phyloP scores from a whole-genome alignment of 2,113 vertebrate genomes.

The Thalassarche chlororhynchos region DNA sequence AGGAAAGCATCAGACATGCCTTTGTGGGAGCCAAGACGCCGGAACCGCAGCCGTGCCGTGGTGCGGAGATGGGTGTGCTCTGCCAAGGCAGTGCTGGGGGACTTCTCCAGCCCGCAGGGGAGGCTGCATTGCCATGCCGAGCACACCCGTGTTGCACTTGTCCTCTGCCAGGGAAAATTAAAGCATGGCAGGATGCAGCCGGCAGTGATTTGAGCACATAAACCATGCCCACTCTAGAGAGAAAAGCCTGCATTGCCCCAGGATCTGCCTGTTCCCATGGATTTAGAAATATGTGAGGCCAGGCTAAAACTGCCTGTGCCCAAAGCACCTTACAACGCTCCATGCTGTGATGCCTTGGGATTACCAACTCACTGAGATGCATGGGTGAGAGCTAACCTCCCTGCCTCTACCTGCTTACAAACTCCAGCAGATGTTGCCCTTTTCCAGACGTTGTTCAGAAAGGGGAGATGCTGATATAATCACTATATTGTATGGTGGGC shows the following conservation, averaged over 20 bases:
- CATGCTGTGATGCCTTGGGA: neutral
- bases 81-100: fast-evolving
- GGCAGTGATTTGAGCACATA: neutral
- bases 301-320: neutral
- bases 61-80: neutral
- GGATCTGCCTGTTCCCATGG: neutral
- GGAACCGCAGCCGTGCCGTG: neutral
- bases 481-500: neutral
- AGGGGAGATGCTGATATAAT: neutral
- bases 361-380: neutral
- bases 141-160: neutral
- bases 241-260: neutral
- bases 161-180: neutral
- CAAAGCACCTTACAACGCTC: neutral
- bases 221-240: neutral
- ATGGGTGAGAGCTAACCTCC: neutral
- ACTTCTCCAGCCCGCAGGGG: neutral
- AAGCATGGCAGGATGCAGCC: neutral
- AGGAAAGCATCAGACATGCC: neutral
- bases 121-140: neutral
- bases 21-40: neutral
- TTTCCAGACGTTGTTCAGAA: neutral
- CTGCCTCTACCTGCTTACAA: neutral
- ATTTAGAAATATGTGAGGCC: neutral
- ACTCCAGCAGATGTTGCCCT: neutral